These are phyloP conservation scores for Sphenopsis melanotis DNA, from an alignment of 2,797 vertebrate species.

Conservation along the genomic window DNA sequence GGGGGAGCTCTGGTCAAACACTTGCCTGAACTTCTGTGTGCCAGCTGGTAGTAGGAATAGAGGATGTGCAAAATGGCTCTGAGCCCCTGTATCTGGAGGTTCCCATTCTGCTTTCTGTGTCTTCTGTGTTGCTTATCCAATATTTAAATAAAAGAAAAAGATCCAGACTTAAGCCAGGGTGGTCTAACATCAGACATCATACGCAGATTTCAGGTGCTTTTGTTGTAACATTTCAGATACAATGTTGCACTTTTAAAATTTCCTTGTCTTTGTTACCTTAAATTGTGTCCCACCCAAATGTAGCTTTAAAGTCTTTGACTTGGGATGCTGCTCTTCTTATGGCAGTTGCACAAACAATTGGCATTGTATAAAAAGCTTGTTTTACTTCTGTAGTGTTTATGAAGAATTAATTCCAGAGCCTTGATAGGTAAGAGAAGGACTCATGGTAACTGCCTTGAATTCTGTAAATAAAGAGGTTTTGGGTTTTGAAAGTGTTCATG, in stretches of 20 bases:
- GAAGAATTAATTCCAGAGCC: not conserved
- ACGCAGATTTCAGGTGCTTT: not conserved
- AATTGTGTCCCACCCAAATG: not conserved
- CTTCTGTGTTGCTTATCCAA: not conserved
- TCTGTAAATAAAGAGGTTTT: not conserved
- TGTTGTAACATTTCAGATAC: not conserved
- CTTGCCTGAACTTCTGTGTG: not conserved
- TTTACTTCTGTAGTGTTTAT: not conserved
- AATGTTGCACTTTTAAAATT: not conserved
- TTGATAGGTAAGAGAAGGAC: not conserved
- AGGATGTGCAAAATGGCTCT: not conserved
- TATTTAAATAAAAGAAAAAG: not conserved
- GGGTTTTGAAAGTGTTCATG: not conserved
- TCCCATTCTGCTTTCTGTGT: not conserved
- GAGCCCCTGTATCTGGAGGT: not conserved
- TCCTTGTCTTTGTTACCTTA: not conserved
- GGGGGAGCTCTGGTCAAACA: not conserved
- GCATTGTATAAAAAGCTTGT: not conserved
- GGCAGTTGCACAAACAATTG: not conserved
- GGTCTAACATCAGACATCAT: not conserved
- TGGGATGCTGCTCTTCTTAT: not conserved
- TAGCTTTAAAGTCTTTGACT: not conserved
- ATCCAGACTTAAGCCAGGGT: not conserved
- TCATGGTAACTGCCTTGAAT: not conserved
- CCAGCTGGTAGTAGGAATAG: not conserved